Percentiles rank a stretch among this genome's conserved stretches.
Evolutionary conservation across 2,888 invertebrate genomes (phyloP).

Genomic region (Eupelmus urozonus): DNA sequence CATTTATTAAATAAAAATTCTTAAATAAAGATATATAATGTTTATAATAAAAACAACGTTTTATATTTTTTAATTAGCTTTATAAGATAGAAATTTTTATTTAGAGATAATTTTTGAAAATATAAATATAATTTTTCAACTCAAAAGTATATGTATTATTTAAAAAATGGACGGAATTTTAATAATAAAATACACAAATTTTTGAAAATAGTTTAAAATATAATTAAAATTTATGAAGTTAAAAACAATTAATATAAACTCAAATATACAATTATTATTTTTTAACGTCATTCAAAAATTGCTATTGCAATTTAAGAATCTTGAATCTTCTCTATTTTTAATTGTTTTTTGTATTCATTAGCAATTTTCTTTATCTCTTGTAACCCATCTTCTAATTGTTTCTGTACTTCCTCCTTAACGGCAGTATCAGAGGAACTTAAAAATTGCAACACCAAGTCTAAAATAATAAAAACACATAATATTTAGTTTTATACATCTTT

Average conservation of each 20-base stretch:
- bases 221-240: constrained; percentile 25
- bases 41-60: constrained; percentile 1
- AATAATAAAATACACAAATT: constrained; percentile 7
- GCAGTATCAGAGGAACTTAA: constrained; percentile 79
- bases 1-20: neutral
- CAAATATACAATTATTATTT: constrained; percentile 39
- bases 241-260: constrained; percentile 36
- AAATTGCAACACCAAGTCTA: constrained; percentile 84
- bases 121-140: too few species aligned
- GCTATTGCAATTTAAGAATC: constrained; percentile 61
- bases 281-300: constrained; percentile 25
- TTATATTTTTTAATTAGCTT: neutral
- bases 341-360: constrained; percentile 78
- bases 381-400: constrained; percentile 78
- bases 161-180: constrained; percentile 10
- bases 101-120: too few species aligned
- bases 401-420: constrained; percentile 78
- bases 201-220: constrained; percentile 11
- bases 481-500: neutral
- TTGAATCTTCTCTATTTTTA: constrained; percentile 69
- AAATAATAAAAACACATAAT: constrained; percentile 60
- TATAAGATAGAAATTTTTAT: neutral
- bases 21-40: neutral
- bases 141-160: neutral
- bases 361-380: constrained; percentile 79